Conservation (phyloP, 1,140 invertebrate genomes). For the Schlechtendalia chinensis region DNA sequence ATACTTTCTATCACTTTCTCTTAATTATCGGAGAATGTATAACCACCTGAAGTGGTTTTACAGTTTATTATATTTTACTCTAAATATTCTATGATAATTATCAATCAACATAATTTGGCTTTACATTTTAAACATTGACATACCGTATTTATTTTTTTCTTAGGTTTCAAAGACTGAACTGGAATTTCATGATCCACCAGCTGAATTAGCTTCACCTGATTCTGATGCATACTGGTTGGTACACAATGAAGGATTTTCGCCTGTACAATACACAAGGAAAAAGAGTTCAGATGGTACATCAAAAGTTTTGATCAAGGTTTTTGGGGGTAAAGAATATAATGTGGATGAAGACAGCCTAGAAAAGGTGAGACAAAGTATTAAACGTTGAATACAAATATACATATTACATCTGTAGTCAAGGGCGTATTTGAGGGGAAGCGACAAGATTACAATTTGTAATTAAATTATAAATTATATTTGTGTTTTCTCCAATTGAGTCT, state of each 20-base stretch:
- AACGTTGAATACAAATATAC: not conserved
- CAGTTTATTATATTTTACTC: conserved; percentile 14
- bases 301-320: conserved; percentile 72
- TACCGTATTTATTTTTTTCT: not conserved
- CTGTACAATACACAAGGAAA: conserved; percentile 64
- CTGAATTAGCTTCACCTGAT: conserved; percentile 76
- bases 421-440: no score
- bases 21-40: conserved; percentile 39
- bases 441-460: no score
- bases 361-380: conserved; percentile 62
- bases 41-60: conserved; percentile 6
- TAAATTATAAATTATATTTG: no score
- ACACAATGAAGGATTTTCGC: conserved; percentile 84
- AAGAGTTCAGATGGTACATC: conserved; percentile 57
- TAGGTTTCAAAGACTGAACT: conserved; percentile 4
- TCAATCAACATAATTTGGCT: not conserved
- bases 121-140: not conserved
- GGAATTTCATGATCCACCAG: conserved; percentile 61
- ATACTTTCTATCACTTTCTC: conserved; percentile 48
- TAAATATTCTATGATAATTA: not conserved
- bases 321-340: conserved; percentile 74
- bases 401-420: no score
- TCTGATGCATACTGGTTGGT: conserved; percentile 84
- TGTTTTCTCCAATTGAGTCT: no score
- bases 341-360: conserved; percentile 93